Evolutionary conservation across 2,888 invertebrate genomes (phyloP).

Genomic region (Bombylius discolor): DNA sequence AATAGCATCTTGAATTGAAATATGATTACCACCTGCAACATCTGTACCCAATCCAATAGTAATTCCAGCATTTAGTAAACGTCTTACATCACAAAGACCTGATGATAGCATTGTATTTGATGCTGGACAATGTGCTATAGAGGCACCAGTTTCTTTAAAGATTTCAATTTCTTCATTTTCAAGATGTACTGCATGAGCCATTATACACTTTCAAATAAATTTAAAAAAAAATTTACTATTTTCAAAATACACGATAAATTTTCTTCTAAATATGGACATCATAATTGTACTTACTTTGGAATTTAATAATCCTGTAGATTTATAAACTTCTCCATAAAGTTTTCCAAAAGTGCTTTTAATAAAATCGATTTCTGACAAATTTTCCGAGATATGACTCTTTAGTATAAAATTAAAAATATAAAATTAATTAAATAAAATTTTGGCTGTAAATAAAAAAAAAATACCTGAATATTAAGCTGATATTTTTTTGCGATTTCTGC

Average conservation of each 20-base stretch:
- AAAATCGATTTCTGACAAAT: conserved; percentile 52
- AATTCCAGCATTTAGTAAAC: conserved; percentile 47
- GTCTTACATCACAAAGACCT: conserved; percentile 65
- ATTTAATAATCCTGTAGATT: conserved; percentile 51
- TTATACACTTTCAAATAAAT: conserved; percentile 39
- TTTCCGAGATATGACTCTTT: conserved; percentile 79
- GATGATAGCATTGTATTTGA: conserved; percentile 72
- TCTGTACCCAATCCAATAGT: conserved; percentile 76
- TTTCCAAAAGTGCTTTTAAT: conserved; percentile 45
- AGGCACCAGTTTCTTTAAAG: conserved; percentile 46
- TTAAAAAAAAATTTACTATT: no score
- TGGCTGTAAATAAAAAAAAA: neutral
- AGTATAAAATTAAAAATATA: neutral
- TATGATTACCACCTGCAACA: conserved; percentile 67
- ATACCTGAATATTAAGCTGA: conserved; percentile 64
- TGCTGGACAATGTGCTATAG: conserved; percentile 75
- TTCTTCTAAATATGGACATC: no score
- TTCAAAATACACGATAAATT: no score
- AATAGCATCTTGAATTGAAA: conserved; percentile 64
- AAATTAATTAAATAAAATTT: no score
- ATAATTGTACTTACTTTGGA: neutral
- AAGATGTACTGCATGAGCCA: conserved; percentile 75
- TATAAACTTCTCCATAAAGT: conserved; percentile 65
- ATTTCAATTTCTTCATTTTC: conserved; percentile 53
- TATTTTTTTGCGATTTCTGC: conserved; percentile 52